These are phyloP conservation scores for Drosophila basisetae DNA, from an alignment of 2,888 invertebrate species.

Conservation along the genomic window DNA sequence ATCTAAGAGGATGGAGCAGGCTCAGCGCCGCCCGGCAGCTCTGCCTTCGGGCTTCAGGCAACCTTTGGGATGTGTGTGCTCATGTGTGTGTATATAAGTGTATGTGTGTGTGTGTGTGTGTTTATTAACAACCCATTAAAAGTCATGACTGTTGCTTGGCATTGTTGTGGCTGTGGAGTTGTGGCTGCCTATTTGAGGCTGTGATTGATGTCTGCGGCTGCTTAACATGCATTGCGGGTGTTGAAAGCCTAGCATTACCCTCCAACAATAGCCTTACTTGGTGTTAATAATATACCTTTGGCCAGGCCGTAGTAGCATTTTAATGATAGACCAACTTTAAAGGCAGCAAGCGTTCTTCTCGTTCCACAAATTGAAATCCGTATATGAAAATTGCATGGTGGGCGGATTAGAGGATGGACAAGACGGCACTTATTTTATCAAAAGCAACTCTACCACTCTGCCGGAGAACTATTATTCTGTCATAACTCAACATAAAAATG, in stretches of 20 bases:
- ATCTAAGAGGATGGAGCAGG: neutral
- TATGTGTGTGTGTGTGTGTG: constrained; percentile 8
- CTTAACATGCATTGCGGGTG: constrained; percentile 67
- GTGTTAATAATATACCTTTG: constrained; percentile 63
- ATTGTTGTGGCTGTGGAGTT: constrained; percentile 56
- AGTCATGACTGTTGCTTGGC: constrained; percentile 78
- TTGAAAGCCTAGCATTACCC: constrained; percentile 70
- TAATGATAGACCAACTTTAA: constrained; percentile 61
- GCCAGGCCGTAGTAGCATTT: constrained; percentile 5
- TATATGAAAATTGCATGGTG: constrained; percentile 58
- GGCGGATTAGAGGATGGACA: constrained; percentile 34
- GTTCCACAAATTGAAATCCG: constrained; percentile 49
- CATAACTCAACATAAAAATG: constrained; percentile 9
- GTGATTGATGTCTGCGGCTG: constrained; percentile 72
- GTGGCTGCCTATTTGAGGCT: constrained; percentile 65
- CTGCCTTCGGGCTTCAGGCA: constrained; percentile 2
- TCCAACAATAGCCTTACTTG: constrained; percentile 34
- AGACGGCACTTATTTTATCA: constrained; percentile 18
- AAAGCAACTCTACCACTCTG: constrained; percentile 2
- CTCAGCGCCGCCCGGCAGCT: constrained; percentile 1
- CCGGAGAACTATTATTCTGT: constrained; percentile 10
- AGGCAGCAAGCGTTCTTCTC: constrained; percentile 46
- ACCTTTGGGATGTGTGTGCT: neutral
- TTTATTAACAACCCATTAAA: constrained; percentile 82
- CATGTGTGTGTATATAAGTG: neutral